Base-by-base conservation (phyloP, 2,113 vertebrate genomes). In the Mus spicilegus region DNA sequence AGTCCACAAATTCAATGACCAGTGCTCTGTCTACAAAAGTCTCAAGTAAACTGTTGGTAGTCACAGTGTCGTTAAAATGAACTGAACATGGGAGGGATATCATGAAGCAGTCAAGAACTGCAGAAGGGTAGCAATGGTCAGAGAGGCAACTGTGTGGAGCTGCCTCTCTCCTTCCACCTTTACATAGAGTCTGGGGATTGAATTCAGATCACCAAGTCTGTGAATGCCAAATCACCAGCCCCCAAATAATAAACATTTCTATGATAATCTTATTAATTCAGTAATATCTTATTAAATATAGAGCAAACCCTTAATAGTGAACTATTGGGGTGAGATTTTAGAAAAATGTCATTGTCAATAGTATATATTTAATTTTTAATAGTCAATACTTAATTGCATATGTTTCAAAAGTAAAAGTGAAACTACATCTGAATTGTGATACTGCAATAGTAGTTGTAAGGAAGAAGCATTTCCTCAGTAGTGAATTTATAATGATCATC, bases 211-310 rank as follows among this genome's bases (percentile, higher is more conserved):
- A 28, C 24, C 56, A 28, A n/a, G 56, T 84, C 61, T 63, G 24
- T 58, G 36, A 42, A n/a, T 17, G 56, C n/a, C 81, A 84, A 24
- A 39, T 63, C 26, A 63, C 56, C 54, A 84, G 80, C 13, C n/a
- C 24, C 56, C 81, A 82, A 67, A 36, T 30, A 56, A 75, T 49
- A 85, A 88, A 65, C 73, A 88, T 76, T 94, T 56, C 77, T 10
- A 36, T 51, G 86, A 69, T 20, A 87, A 24, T 89, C 95, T 95
- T 93, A 89, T 75, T 42, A 86, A 86, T 33, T 49, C 42, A 46
- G 13, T 49, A 87, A 28, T 73, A 89, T 90, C 93, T 96, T 93
- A 87, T 75, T 63, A 77, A 86, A 95, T 81, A 73, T 54, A 86
- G 33, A 92, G 36, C 28, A 87, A 91, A 94, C 3, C 85, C 51